Conservation (phyloP, 2,113 vertebrate genomes). For the Notechis scutatus region DNA sequence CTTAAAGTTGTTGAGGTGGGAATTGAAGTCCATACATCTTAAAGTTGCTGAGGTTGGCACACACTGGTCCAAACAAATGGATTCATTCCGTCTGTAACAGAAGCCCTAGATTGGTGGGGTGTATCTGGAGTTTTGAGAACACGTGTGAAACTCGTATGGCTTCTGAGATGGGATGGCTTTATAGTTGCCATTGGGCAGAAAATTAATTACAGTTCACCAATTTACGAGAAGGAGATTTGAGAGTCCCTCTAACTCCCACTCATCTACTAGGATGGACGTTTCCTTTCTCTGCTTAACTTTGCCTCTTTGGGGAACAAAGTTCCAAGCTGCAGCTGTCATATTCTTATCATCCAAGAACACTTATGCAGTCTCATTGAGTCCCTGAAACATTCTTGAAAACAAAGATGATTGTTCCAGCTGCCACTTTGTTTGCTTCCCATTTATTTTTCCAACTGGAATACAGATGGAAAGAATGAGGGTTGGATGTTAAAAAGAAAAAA, state of each 20-base stretch:
- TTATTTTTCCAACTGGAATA: not conserved
- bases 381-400: not conserved
- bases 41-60: not conserved
- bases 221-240: not conserved
- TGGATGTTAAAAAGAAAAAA: not conserved
- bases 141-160: not conserved
- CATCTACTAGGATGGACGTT: not conserved
- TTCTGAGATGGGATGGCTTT: not conserved
- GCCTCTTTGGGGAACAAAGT: not conserved
- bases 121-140: not conserved
- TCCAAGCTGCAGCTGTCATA: not conserved
- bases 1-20: not conserved
- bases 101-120: not conserved
- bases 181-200: not conserved
- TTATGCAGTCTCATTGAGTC: not conserved
- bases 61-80: not conserved
- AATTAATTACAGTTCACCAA: not conserved
- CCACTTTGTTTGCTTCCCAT: not conserved
- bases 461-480: not conserved
- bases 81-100: not conserved
- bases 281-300: not conserved
- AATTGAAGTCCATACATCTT: not conserved
- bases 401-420: not conserved
- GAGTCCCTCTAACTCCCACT: not conserved
- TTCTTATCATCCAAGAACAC: not conserved